Evolutionary conservation across 2,888 invertebrate genomes (phyloP).

Genomic region (Ornithoptera alexandrae): DNA sequence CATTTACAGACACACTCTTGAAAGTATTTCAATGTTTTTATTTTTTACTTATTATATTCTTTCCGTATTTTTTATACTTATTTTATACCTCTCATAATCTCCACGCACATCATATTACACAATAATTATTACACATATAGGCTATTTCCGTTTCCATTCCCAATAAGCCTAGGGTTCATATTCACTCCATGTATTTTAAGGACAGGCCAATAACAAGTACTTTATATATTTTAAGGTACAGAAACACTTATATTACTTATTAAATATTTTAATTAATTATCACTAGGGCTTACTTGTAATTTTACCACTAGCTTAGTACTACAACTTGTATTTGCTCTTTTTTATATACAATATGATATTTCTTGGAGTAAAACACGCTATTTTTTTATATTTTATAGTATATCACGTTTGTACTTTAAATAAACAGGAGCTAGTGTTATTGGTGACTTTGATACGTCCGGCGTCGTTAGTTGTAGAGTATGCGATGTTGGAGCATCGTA

Average conservation of each 20-base stretch:
- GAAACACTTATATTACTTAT: conserved; percentile 12
- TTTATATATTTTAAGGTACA: conserved; percentile 23
- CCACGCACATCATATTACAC: conserved; percentile 70
- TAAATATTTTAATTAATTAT: conserved; percentile 40
- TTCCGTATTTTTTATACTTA: conserved; percentile 51
- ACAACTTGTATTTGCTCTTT: conserved; percentile 52
- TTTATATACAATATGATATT: conserved; percentile 47
- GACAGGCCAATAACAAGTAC: conserved; percentile 31
- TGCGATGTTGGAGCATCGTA: conserved; percentile 29
- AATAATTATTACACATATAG: conserved; percentile 48
- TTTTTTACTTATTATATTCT: conserved; percentile 55
- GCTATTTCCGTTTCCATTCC: conserved; percentile 12
- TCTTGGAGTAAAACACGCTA: conserved; percentile 65
- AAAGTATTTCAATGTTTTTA: conserved; percentile 45
- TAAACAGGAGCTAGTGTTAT: conserved; percentile 44
- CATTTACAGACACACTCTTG: conserved; percentile 48
- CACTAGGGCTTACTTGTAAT: conserved; percentile 65
- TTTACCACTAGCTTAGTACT: conserved; percentile 69
- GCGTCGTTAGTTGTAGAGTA: conserved; percentile 38
- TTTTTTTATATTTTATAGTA: conserved; percentile 58
- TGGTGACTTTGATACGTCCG: conserved; percentile 40
- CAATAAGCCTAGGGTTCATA: conserved; percentile 4
- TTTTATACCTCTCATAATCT: conserved; percentile 70
- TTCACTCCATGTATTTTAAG: conserved; percentile 16
- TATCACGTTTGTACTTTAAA: conserved; percentile 57